Conservation (phyloP, 2,113 vertebrate species). For the Pachycephala philippinensis region DNA sequence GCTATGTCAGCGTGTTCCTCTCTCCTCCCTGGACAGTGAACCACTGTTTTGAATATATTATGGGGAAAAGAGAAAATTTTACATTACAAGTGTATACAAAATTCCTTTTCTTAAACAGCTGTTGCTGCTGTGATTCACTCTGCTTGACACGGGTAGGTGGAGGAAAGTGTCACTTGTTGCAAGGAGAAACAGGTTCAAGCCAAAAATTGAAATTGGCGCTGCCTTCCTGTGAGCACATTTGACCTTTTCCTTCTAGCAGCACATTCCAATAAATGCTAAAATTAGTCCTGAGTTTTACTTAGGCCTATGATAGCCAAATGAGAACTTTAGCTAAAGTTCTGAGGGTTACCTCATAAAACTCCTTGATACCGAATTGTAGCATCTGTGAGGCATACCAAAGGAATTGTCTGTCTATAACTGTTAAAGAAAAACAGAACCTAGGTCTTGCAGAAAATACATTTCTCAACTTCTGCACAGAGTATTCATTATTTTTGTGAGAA, state of each 20-base stretch:
- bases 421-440: background rate
- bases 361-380: background rate
- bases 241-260: background rate
- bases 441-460: background rate
- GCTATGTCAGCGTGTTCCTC: background rate
- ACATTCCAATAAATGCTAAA: background rate
- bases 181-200: background rate
- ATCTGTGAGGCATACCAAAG: accelerated
- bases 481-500: background rate
- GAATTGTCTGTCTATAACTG: background rate
- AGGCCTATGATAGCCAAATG: background rate
- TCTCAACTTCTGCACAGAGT: background rate
- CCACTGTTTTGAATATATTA: background rate
- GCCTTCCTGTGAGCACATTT: background rate
- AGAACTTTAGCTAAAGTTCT: background rate
- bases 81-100: background rate
- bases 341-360: background rate
- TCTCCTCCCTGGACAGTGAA: background rate
- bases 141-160: background rate
- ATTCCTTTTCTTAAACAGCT: background rate
- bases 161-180: background rate
- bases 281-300: background rate
- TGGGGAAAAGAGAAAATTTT: background rate
- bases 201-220: background rate
- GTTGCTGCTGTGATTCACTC: background rate